phyloP scores from a whole-genome alignment of 2,888 invertebrate genomes.

The Drepanosiphum platanoidis region DNA sequence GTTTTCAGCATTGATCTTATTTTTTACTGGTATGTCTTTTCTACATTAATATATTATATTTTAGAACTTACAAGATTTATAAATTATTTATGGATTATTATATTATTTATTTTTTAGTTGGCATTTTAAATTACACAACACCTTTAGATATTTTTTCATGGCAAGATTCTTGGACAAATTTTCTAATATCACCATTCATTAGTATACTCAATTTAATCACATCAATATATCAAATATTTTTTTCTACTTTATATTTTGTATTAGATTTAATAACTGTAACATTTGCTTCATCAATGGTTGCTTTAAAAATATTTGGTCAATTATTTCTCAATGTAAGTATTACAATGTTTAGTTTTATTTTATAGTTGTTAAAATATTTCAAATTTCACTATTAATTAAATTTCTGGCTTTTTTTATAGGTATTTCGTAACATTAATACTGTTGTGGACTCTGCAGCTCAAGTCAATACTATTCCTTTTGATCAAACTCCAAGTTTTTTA shows the following conservation, averaged over 20 bases:
- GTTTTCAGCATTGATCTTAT: slow-evolving; percentile 25
- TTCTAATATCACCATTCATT: slow-evolving; percentile 49
- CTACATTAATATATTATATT: not conserved
- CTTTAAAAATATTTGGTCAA: slow-evolving; percentile 41
- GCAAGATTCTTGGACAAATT: slow-evolving; percentile 52
- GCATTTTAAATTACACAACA: not conserved
- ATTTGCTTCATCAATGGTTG: slow-evolving; percentile 27
- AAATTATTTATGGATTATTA: not conserved
- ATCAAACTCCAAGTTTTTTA: not conserved
- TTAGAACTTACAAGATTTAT: not conserved
- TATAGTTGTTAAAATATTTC: not conserved
- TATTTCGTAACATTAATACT: slow-evolving; percentile 28
- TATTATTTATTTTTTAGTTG: slow-evolving; percentile 25
- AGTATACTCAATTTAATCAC: slow-evolving; percentile 44
- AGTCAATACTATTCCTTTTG: slow-evolving; percentile 19
- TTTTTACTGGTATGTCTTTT: slow-evolving; percentile 32
- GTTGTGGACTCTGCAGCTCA: slow-evolving; percentile 9
- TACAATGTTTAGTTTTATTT: not conserved
- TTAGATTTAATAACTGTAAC: slow-evolving; percentile 37
- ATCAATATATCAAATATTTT: slow-evolving; percentile 42
- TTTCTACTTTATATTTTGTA: slow-evolving; percentile 40
- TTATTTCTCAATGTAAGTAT: slow-evolving; percentile 44
- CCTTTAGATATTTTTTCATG: slow-evolving; percentile 16
- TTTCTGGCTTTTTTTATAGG: slow-evolving; percentile 3
- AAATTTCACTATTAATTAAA: not conserved